These are phyloP conservation scores for Antitype chi DNA, from an alignment of 2,888 invertebrate species.

Conservation along the genomic window DNA sequence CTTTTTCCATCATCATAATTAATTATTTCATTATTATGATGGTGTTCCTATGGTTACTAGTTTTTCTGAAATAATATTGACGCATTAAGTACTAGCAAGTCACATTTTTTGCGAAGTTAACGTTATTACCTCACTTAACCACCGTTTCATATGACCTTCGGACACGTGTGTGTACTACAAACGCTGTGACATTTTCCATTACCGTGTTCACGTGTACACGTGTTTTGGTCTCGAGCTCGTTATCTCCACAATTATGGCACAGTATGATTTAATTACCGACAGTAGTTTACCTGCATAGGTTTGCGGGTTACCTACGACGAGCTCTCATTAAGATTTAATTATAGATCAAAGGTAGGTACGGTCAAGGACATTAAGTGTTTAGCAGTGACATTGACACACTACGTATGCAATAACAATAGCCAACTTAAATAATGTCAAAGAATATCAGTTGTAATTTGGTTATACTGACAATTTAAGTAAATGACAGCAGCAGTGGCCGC, in stretches of 20 bases:
- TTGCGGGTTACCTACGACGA: conserved; percentile 35
- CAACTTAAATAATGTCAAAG: too few species aligned
- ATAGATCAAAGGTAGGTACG: conserved; percentile 26
- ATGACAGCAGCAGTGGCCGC: too few species aligned
- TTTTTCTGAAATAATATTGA: not conserved
- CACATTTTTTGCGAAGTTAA: conserved; percentile 3
- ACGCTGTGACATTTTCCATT: conserved; percentile 49
- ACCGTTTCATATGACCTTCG: conserved; percentile 33
- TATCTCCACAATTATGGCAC: conserved; percentile 42
- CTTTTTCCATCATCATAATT: not conserved
- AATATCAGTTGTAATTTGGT: not conserved
- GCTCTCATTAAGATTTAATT: conserved; percentile 45
- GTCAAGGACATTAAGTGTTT: conserved; percentile 13
- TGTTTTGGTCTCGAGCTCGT: conserved; percentile 43
- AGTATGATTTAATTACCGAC: conserved; percentile 51
- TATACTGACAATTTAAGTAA: not conserved
- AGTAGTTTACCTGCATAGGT: conserved; percentile 37
- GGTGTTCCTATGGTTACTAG: too few species aligned
- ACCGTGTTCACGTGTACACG: conserved; percentile 47
- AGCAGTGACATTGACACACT: not conserved
- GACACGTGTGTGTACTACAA: conserved; percentile 16
- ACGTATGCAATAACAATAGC: too few species aligned
- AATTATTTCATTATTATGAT: not conserved
- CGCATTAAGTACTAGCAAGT: not conserved
- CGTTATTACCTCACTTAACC: conserved; percentile 12